These are phyloP conservation scores for Stylophora pistillata DNA, from an alignment of 64 coral and sea anemone species.

Conservation along the genomic window DNA sequence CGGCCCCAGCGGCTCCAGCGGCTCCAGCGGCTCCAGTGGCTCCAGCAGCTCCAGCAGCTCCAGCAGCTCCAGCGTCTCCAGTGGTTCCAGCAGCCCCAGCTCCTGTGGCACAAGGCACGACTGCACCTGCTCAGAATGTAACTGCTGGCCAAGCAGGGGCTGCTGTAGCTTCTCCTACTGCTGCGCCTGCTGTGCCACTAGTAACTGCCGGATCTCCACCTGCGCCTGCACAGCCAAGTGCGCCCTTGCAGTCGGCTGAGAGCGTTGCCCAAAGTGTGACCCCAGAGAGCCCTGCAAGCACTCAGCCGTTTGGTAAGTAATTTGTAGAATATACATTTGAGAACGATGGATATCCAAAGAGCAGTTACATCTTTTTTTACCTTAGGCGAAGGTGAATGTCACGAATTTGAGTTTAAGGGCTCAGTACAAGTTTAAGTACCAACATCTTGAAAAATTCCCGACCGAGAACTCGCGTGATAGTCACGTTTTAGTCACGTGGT, in stretches of 20 bases:
- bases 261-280: background rate
- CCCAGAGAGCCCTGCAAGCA: background rate
- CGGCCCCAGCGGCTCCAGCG: background rate
- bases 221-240: slow-evolving; percentile 20
- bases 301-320: slow-evolving; percentile 35
- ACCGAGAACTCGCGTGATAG: too few relatives aligned
- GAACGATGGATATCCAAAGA: too few relatives aligned
- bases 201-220: background rate
- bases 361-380: too few relatives aligned
- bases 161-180: background rate
- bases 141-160: background rate
- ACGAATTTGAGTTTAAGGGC: too few relatives aligned
- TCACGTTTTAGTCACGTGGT: too few relatives aligned
- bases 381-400: too few relatives aligned
- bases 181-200: background rate
- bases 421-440: too few relatives aligned
- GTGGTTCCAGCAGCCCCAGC: background rate
- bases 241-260: background rate
- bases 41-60: background rate
- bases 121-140: slow-evolving; percentile 29
- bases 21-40: background rate
- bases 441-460: too few relatives aligned
- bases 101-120: background rate
- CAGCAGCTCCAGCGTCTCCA: background rate
- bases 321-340: background rate